Conservation (phyloP, 1,140 invertebrate genomes). For the Magallana angulata region DNA sequence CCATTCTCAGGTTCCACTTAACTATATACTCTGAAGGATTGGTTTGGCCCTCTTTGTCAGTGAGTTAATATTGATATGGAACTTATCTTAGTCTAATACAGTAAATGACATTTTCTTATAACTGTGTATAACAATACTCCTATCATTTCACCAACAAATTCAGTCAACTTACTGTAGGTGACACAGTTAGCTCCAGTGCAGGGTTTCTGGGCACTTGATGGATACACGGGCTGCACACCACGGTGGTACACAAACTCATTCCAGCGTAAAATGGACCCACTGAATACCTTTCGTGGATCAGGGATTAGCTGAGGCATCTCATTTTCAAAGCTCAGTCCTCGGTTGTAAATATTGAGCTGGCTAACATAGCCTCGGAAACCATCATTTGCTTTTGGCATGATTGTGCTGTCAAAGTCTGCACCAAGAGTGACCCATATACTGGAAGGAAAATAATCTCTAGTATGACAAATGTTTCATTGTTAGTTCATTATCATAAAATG, state of each 20-base stretch:
- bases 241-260: slow-evolving; percentile 52
- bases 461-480: too few species aligned
- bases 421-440: slow-evolving; percentile 96
- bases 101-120: too few species aligned
- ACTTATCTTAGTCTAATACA: too few species aligned
- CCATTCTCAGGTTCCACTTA: too few species aligned
- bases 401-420: slow-evolving; percentile 83
- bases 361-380: slow-evolving; percentile 97
- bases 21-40: too few species aligned
- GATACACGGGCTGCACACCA: slow-evolving; percentile 35
- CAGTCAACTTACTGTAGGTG: not conserved
- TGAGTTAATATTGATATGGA: too few species aligned
- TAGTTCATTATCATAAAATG: too few species aligned
- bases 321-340: slow-evolving; percentile 92
- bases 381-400: slow-evolving; percentile 80
- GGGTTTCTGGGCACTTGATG: slow-evolving; percentile 30
- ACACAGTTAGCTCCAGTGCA: not conserved
- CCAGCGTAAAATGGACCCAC: slow-evolving; percentile 52
- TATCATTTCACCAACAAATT: not conserved
- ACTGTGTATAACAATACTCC: too few species aligned
- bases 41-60: too few species aligned
- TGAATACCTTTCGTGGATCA: slow-evolving; percentile 38
- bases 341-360: slow-evolving; percentile 96
- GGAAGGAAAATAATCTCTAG: slow-evolving; percentile 66
- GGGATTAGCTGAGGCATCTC: slow-evolving; percentile 88